These are phyloP conservation scores for Coenonympha arcania DNA, from an alignment of 2,888 invertebrate species.

Conservation along the genomic window DNA sequence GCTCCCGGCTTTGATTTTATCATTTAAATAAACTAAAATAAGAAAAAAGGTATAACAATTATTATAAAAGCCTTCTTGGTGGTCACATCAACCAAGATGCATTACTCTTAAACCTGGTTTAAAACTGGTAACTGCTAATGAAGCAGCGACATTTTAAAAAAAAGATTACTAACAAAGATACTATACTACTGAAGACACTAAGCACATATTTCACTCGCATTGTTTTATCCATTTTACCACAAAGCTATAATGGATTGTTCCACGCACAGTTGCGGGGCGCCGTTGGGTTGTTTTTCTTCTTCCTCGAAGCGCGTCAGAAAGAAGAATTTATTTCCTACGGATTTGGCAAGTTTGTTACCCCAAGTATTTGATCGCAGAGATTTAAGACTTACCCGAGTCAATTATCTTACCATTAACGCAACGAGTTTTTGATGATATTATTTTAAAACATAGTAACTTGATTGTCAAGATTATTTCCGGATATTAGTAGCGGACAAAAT, in stretches of 20 bases:
- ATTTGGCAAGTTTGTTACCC: constrained; percentile 29
- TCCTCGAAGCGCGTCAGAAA: constrained; percentile 26
- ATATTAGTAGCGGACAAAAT: not conserved
- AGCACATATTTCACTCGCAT: constrained; percentile 25
- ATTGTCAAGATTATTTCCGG: not conserved
- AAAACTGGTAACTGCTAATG: too few relatives aligned
- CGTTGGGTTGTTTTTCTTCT: constrained; percentile 24
- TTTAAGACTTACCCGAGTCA: constrained; percentile 26
- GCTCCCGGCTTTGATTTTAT: too few relatives aligned
- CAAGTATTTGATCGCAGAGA: constrained; percentile 26
- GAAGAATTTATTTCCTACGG: constrained; percentile 27
- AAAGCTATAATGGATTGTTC: constrained; percentile 26
- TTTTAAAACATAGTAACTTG: constrained; percentile 8
- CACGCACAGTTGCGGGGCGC: constrained; percentile 24
- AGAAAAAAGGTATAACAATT: too few relatives aligned
- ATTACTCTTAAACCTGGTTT: too few relatives aligned
- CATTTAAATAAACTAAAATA: too few relatives aligned
- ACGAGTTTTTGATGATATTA: constrained; percentile 24
- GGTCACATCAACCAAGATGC: too few relatives aligned
- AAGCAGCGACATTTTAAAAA: too few relatives aligned
- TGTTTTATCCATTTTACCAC: constrained; percentile 27
- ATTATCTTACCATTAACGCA: constrained; percentile 27
- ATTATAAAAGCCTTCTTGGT: too few relatives aligned
- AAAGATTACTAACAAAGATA: not conserved
- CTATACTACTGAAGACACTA: not conserved